phyloP scores from a whole-genome alignment of 2,113 vertebrate genomes.

The Protobothrops flavoviridis region DNA sequence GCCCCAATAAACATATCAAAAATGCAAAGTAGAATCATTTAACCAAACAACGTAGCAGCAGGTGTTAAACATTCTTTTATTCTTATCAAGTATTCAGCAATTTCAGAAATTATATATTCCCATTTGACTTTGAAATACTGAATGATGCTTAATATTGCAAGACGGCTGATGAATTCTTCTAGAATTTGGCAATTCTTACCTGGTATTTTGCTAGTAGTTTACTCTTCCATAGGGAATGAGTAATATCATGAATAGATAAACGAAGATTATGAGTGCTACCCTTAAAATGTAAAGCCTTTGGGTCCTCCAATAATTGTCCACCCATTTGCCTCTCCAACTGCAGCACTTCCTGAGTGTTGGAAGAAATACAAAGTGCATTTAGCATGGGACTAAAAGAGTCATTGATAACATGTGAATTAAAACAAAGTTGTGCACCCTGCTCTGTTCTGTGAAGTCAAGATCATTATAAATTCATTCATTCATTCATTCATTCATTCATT shows the following conservation, averaged over 20 bases:
- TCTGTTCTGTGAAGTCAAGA: background rate
- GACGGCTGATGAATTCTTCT: background rate
- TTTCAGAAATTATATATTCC: background rate
- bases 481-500: too few relatives aligned
- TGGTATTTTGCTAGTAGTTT: slow-evolving; percentile 94
- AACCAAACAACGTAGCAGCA: background rate
- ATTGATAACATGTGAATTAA: background rate
- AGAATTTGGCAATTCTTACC: slow-evolving; percentile 68
- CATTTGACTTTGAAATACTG: background rate
- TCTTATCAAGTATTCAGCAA: background rate
- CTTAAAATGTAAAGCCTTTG: slow-evolving; percentile 92
- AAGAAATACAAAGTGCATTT: slow-evolving; percentile 27
- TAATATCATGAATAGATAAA: slow-evolving; percentile 87
- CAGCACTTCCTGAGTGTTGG: slow-evolving; percentile 81
- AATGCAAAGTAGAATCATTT: background rate
- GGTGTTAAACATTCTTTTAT: background rate
- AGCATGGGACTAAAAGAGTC: background rate
- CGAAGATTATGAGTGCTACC: slow-evolving; percentile 94
- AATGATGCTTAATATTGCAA: background rate
- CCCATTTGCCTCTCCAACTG: slow-evolving; percentile 93
- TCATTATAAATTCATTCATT: background rate
- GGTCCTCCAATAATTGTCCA: slow-evolving; percentile 91
- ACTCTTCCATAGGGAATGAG: slow-evolving; percentile 92
- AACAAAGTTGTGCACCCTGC: background rate
- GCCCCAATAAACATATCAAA: background rate